Conservation (phyloP, 2,888 invertebrate species). For the Aphidius colemani region DNA sequence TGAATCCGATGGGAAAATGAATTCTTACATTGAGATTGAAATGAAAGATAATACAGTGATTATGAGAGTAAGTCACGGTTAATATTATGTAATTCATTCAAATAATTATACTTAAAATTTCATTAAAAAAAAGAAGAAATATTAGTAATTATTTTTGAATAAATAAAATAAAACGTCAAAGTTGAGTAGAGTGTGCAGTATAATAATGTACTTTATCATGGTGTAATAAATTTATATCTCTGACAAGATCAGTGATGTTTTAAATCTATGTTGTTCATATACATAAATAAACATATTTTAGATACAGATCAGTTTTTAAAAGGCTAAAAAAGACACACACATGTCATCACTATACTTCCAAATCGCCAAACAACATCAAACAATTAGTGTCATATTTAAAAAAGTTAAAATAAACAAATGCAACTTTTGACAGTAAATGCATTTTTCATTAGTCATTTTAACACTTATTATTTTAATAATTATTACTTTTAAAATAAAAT, state of each 20-base stretch:
- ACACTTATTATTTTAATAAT: not conserved
- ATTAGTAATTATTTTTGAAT: not conserved
- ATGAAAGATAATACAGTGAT: slow-evolving; percentile 21
- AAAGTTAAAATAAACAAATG: no score
- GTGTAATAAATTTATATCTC: no score
- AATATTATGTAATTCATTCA: not conserved
- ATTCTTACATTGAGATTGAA: slow-evolving; percentile 17
- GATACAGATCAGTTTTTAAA: no score
- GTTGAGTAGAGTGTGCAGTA: not conserved
- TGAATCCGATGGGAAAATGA: slow-evolving; percentile 22
- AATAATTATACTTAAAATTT: not conserved
- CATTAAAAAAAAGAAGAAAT: not conserved
- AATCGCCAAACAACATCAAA: no score
- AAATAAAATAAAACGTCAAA: not conserved
- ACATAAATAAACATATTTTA: no score
- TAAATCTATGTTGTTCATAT: no score
- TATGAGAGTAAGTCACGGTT: slow-evolving; percentile 22
- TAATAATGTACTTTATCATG: not conserved
- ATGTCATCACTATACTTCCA: no score
- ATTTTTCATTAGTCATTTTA: not conserved
- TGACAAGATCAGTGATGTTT: no score
- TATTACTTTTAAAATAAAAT: not conserved
- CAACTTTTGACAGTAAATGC: no score
- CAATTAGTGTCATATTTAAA: no score
- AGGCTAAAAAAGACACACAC: no score